Evolutionary conservation across 2,888 invertebrate genomes (phyloP).

Genomic region (Eupsilia transversa): DNA sequence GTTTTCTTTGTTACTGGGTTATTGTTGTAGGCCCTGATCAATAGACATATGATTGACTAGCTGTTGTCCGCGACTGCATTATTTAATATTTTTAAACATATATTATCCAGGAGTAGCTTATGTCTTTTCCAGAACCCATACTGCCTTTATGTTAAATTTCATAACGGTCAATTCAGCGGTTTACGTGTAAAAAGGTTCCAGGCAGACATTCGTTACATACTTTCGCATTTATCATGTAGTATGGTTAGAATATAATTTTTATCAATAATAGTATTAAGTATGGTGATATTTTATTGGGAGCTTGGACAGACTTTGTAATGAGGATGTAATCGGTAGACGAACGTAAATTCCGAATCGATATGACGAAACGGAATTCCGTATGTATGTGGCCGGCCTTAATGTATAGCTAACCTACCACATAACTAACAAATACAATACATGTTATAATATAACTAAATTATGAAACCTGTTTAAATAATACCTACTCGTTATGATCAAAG

Average conservation of each 20-base stretch:
- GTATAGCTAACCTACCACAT: too few relatives aligned
- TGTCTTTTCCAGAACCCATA: background rate
- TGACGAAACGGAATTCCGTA: too few relatives aligned
- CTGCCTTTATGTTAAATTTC: background rate
- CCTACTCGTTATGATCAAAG: conserved; percentile 30
- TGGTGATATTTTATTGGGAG: background rate
- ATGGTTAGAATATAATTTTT: background rate
- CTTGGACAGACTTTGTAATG: background rate
- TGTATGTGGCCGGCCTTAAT: too few relatives aligned
- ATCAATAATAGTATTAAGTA: background rate
- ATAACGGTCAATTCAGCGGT: background rate
- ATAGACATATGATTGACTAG: background rate
- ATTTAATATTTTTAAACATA: background rate
- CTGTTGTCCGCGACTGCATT: background rate
- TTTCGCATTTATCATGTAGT: background rate
- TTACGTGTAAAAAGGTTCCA: background rate
- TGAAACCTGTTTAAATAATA: conserved; percentile 8
- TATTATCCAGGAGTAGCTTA: background rate
- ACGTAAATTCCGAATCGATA: background rate
- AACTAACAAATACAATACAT: background rate
- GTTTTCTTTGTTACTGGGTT: conserved; percentile 23
- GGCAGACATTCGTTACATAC: background rate
- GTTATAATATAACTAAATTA: conserved; percentile 14
- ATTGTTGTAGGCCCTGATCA: background rate
- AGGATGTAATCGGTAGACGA: background rate